Conservation (phyloP, 2,888 invertebrate genomes). For the Pseudoips prasinana region DNA sequence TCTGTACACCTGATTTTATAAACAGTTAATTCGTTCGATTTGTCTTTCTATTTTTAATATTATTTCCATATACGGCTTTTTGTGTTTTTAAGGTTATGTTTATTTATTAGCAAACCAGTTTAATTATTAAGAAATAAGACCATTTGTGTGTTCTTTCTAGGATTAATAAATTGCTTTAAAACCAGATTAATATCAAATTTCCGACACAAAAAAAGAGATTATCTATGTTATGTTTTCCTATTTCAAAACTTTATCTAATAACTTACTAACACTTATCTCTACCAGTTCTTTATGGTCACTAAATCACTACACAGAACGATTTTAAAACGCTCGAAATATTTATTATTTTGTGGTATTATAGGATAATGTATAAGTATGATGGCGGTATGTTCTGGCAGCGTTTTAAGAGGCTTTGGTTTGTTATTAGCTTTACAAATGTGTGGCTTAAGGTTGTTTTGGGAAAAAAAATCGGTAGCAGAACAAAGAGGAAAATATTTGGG, state of each 20-base stretch:
- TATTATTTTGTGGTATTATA: slow-evolving; percentile 13
- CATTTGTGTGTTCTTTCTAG: too few relatives aligned
- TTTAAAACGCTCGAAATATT: slow-evolving; percentile 11
- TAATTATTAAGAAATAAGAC: too few relatives aligned
- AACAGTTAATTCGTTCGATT: slow-evolving; percentile 17
- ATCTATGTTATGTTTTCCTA: too few relatives aligned
- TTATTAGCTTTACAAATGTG: slow-evolving; percentile 45
- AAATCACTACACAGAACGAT: slow-evolving; percentile 13
- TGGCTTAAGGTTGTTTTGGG: slow-evolving; percentile 40
- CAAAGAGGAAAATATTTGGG: slow-evolving; percentile 36
- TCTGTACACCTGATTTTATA: slow-evolving; percentile 26
- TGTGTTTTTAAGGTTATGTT: too few relatives aligned
- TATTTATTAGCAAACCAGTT: too few relatives aligned
- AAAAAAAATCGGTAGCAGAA: slow-evolving; percentile 38
- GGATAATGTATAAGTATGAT: slow-evolving; percentile 15
- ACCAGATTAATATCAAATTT: too few relatives aligned
- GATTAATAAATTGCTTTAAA: too few relatives aligned
- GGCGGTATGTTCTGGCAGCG: slow-evolving; percentile 11
- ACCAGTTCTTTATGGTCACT: slow-evolving; percentile 12
- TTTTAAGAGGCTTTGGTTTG: slow-evolving; percentile 30
- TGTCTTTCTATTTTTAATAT: slow-evolving; percentile 15
- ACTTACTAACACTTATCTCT: slow-evolving; percentile 5
- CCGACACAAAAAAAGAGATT: too few relatives aligned
- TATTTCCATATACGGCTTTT: slow-evolving; percentile 10
- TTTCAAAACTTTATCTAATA: not conserved